phyloP scores from a whole-genome alignment of 2,797 vertebrate species.

The Pelobates cultripes region DNA sequence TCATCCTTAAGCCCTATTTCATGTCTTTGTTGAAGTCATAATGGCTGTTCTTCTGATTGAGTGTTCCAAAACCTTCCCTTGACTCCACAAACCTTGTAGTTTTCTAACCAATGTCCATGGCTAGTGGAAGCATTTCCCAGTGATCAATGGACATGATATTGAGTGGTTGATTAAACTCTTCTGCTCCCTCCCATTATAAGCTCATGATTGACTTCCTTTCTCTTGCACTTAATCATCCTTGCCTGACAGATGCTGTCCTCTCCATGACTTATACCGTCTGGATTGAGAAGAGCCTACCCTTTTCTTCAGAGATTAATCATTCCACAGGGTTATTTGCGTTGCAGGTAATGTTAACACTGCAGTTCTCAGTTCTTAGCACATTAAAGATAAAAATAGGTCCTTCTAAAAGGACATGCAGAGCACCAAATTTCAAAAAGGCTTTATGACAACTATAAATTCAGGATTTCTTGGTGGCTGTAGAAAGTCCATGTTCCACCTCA shows the following conservation, averaged over 20 bases:
- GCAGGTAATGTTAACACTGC: conserved; percentile 6
- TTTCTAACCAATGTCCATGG: background rate
- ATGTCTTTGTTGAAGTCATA: conserved; percentile 23
- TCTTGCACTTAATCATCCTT: conserved; percentile 37
- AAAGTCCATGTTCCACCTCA: no score
- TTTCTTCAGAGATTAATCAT: conserved; percentile 28
- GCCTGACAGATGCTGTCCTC: conserved; percentile 40
- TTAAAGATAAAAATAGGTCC: no score
- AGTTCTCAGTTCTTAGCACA: background rate
- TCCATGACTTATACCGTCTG: conserved; percentile 30
- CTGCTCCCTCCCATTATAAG: conserved; percentile 35
- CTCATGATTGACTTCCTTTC: conserved; percentile 34
- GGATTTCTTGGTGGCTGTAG: no score
- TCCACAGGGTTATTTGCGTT: conserved; percentile 2
- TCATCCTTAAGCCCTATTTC: conserved; percentile 19
- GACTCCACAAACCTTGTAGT: conserved; percentile 2
- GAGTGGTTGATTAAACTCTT: conserved; percentile 39
- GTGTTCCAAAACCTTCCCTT: conserved; percentile 3
- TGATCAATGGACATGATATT: conserved; percentile 50
- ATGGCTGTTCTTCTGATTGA: conserved; percentile 32
- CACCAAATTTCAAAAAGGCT: no score
- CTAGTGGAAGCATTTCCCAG: conserved; percentile 29
- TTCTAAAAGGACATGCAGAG: no score
- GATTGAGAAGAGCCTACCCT: conserved; percentile 20
- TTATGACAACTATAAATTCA: no score